Evolutionary conservation across 2,797 vertebrate species (phyloP).

Genomic region (Odontamblyopus lacepedii): DNA sequence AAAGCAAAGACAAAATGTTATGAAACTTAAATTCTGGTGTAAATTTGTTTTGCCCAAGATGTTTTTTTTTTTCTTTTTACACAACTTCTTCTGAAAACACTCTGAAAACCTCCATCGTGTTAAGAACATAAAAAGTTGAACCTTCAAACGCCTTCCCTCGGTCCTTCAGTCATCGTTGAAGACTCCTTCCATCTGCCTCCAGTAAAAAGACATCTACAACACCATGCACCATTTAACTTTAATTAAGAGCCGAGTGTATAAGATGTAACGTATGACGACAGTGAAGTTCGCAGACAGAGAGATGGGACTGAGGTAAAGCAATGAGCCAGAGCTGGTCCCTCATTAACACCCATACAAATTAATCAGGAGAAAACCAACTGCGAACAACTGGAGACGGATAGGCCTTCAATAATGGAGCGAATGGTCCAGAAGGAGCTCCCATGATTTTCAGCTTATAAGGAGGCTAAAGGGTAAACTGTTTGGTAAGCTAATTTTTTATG

Average conservation of each 20-base stretch:
- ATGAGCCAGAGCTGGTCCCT: constrained; percentile 4
- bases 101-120: neutral
- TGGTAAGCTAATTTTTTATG: too few species aligned
- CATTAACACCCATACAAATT: constrained; percentile 3
- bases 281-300: neutral
- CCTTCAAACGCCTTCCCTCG: neutral
- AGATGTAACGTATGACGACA: constrained; percentile 13
- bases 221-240: constrained; percentile 50
- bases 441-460: neutral
- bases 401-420: neutral
- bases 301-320: constrained; percentile 4
- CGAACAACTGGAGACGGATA: neutral
- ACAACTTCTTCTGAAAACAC: neutral
- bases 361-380: constrained; percentile 7
- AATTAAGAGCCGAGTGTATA: constrained; percentile 44
- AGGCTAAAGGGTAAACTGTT: too few species aligned
- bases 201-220: constrained; percentile 24
- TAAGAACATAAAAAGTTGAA: neutral
- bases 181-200: constrained; percentile 18
- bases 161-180: neutral
- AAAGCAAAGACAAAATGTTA: too few species aligned
- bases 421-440: neutral
- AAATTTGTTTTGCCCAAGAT: neutral
- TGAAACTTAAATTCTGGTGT: too few species aligned
- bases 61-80: neutral